phyloP scores from a whole-genome alignment of 2,888 invertebrate species.

The Orchestes rusci region DNA sequence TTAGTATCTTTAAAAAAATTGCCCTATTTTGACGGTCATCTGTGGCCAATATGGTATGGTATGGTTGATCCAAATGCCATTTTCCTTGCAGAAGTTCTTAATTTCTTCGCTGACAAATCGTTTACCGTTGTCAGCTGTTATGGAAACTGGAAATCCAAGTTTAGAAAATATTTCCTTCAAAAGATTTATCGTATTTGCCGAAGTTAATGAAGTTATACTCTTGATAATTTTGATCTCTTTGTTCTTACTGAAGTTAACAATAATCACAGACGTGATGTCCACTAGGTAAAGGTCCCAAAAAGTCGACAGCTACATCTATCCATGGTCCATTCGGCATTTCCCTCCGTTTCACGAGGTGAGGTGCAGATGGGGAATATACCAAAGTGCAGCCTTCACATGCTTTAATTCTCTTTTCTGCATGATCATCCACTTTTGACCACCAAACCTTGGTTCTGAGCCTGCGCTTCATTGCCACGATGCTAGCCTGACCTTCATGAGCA shows the following conservation, averaged over 20 bases:
- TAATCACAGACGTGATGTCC: constrained; percentile 28
- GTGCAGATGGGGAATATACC: no score
- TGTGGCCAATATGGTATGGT: constrained; percentile 4
- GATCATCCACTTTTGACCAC: no score
- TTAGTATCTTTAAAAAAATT: constrained; percentile 1
- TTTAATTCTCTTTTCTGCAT: no score
- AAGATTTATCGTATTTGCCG: constrained; percentile 7
- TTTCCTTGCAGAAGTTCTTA: background rate
- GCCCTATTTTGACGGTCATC: no score
- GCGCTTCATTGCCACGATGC: no score
- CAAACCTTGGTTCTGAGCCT: no score
- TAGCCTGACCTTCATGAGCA: no score
- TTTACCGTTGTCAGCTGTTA: constrained; percentile 1
- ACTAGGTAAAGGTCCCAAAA: no score
- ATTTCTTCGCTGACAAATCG: constrained; percentile 2
- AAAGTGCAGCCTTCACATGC: no score
- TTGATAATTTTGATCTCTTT: constrained; percentile 27
- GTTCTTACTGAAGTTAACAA: constrained; percentile 28
- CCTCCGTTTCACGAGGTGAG: no score
- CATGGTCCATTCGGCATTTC: no score
- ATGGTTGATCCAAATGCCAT: background rate
- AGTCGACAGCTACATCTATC: no score
- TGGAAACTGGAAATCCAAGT: background rate
- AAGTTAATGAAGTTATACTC: constrained; percentile 16
- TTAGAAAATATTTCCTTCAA: constrained; percentile 23